phyloP scores from a whole-genome alignment of 1,140 invertebrate genomes.

The Littorina saxatilis region DNA sequence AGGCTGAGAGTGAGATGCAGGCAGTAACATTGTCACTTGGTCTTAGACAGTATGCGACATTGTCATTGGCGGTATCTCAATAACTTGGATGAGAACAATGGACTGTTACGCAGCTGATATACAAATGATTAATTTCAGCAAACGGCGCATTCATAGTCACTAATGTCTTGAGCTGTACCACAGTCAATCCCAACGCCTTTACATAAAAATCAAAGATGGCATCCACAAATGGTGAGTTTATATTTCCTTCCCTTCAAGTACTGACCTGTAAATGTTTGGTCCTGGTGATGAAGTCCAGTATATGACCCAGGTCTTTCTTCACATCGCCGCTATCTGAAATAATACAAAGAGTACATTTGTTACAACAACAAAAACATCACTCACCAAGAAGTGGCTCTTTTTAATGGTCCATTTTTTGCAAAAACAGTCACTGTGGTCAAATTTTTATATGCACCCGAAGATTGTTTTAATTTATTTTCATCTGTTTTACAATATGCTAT shows the following conservation, averaged over 20 bases:
- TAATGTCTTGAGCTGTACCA: no score
- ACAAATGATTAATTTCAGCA: no score
- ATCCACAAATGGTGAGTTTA: no score
- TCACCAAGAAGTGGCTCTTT: not conserved
- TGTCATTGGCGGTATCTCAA: no score
- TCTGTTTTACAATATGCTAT: no score
- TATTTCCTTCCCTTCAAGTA: not conserved
- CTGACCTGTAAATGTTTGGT: slow-evolving; percentile 77
- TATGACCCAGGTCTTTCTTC: slow-evolving; percentile 89
- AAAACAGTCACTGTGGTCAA: not conserved
- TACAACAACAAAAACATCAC: not conserved
- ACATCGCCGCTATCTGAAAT: slow-evolving; percentile 82
- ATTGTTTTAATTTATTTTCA: not conserved
- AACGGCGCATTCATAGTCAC: no score
- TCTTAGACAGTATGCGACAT: not conserved
- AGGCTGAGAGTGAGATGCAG: not conserved
- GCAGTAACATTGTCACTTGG: not conserved
- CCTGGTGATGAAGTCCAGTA: slow-evolving; percentile 92
- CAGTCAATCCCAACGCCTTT: no score
- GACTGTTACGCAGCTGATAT: no score
- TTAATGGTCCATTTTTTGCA: not conserved
- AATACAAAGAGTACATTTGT: slow-evolving; percentile 3
- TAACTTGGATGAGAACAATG: no score
- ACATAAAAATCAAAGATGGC: not conserved
- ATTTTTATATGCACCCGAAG: not conserved